Evolutionary conservation across 2,888 invertebrate species (phyloP), one percentile per base, ranked within the genome.

Genomic region (Dysmachus trigonus): DNA sequence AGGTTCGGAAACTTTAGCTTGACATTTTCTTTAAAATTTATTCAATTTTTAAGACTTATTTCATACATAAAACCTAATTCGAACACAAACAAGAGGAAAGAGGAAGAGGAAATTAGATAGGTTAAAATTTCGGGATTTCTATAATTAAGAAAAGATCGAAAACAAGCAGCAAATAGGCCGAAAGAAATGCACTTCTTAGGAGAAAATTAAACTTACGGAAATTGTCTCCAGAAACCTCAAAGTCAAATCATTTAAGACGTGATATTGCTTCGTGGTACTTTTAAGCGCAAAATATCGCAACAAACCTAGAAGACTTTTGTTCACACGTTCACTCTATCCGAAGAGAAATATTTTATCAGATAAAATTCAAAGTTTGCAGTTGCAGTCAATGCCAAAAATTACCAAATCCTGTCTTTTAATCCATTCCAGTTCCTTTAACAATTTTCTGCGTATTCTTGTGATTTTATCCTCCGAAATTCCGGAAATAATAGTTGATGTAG

Each of bases 171-270:
- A 38, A 38, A 38, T 38, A 38, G 1, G 2, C 38, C 10, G 3
- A 41, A 41, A 10, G 3, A 15, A 3, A 0, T 10, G 0, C n/a
- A n/a, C n/a, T n/a, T n/a, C n/a, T n/a, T n/a, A n/a, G n/a, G n/a
- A n/a, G n/a, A n/a, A n/a, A n/a, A n/a, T n/a, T n/a, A n/a, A 30
- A 62, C 81, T 81, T 27, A 81, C 81, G 33, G 62, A 31, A 53
- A 81, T 33, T n/a, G 62, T 62, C 0, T 35, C 62, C 81, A 81
- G 33, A 33, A 33, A 81, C 10, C 15, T 15, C 0, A 81, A 7
- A 33, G 31, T 81, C 1, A 53, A 7, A 10, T 81, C 33, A 30
- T 7, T 27, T n/a, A 77, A 7, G 13, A 1, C 0, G 10, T 53
- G 15, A n/a, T 30, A 53, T 4, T 81, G 10, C 15, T 22, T 31